Percentiles rank a stretch among this genome's conserved stretches.
phyloP scores from a whole-genome alignment of 2,888 invertebrate species.

The Beris chalybata region DNA sequence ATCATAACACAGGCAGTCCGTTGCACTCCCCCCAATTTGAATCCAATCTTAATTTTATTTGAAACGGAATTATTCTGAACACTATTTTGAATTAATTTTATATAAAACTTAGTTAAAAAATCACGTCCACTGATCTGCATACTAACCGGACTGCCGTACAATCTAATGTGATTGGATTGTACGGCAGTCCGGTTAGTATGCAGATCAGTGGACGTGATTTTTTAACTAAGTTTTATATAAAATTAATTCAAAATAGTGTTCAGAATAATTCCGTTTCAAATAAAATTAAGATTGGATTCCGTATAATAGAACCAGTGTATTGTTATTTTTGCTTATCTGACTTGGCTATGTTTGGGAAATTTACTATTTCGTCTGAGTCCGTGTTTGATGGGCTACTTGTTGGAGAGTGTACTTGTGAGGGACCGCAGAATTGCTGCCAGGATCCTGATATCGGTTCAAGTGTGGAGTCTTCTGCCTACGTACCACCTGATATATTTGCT shows the following conservation, averaged over 20 bases:
- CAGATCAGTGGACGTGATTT: neutral
- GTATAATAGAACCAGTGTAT: neutral
- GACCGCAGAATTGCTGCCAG: neutral
- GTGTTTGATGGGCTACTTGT: neutral
- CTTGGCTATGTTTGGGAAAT: neutral
- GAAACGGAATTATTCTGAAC: neutral
- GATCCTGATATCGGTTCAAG: neutral
- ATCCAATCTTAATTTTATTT: neutral
- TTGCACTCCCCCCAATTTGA: too few species aligned
- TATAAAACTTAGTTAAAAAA: neutral
- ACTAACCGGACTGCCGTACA: too few species aligned
- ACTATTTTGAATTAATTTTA: neutral
- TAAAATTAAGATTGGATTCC: neutral
- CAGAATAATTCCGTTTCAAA: neutral
- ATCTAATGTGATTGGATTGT: too few species aligned
- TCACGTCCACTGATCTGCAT: too few species aligned
- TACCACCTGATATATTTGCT: neutral
- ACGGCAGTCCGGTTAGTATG: too few species aligned
- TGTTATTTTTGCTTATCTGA: neutral
- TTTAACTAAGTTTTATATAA: neutral
- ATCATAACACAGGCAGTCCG: too few species aligned
- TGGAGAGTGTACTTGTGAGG: neutral
- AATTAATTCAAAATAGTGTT: neutral
- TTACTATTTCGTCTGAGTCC: neutral
- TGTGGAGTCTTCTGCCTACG: neutral